Evolutionary conservation across 1,140 invertebrate species (phyloP), one percentile per base, ranked within the genome.

Genomic region (Euura saliciscinereae): DNA sequence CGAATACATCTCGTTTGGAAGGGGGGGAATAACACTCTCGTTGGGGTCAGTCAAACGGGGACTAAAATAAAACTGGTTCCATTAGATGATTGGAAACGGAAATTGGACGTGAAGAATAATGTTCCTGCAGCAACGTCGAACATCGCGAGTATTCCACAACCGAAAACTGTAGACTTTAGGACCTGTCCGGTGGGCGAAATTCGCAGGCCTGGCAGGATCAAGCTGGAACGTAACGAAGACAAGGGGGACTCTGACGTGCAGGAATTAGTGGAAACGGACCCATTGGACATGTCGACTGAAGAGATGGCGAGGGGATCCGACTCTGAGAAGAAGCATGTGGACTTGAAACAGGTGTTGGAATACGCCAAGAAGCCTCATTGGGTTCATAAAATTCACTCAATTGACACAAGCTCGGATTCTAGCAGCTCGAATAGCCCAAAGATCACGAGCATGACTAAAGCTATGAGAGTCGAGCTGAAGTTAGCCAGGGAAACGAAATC

Each of bases 41-140:
- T 44, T 11, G 45, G 68, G 11, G 45, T 69, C 3, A 44, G 68
- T 45, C 68, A 69, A 69, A 69, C 68, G 43, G 68, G 68, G 11
- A 43, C 42, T 10, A 69, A 69, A n/a, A 69, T 69, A 11, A 69
- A 69, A 69, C 44, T 69, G 45, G 45, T 69, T 45, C 68, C 68
- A 0, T 69, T 69, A 13, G 68, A 69, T 10, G 43, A 69, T 28
- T 28, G 28, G 28, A 28, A 28, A 46, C 45, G 68, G 68, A 44
- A 44, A 69, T 10, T 45, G 42, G 45, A 46, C 45, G 11, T 10
- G 0, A 69, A 69, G 44, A 11, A 44, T 11, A 69, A 46, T 46
- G 8, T 69, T 69, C 5, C 45, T 4, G 45, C 11, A 13, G 45
- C 28, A n/a, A 7, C 11, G 13, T 13, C 28, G 11, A 69, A 44